Evolutionary conservation across 2,888 invertebrate genomes (phyloP).

Genomic region (Rhamphomyia laevipes): DNA sequence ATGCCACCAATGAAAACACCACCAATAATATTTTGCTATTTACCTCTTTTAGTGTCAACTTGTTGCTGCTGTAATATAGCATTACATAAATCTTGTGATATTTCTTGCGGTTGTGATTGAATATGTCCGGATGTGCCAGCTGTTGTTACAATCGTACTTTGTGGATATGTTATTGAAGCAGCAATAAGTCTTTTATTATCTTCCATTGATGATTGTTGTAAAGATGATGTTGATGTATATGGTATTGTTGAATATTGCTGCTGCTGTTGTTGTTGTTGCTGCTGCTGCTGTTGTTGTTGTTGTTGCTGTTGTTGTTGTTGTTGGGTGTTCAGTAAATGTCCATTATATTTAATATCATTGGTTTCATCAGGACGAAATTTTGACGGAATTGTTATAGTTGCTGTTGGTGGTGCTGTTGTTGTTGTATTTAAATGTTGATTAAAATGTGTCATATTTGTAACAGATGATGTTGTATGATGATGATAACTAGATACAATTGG

Average conservation of each 20-base stretch:
- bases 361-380: slow-evolving; percentile 50
- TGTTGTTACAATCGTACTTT: slow-evolving; percentile 24
- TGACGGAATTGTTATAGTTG: slow-evolving; percentile 40
- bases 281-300: slow-evolving; percentile 20
- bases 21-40: no score
- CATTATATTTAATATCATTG: slow-evolving; percentile 43
- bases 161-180: slow-evolving; percentile 27
- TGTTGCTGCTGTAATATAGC: slow-evolving; percentile 37
- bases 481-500: slow-evolving; percentile 24
- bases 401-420: slow-evolving; percentile 3
- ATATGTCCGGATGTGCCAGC: slow-evolving; percentile 20
- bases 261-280: slow-evolving; percentile 24
- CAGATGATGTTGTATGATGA: slow-evolving; percentile 25
- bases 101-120: slow-evolving; percentile 33
- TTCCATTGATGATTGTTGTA: slow-evolving; percentile 13
- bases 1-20: slow-evolving; percentile 11
- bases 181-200: slow-evolving; percentile 26
- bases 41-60: slow-evolving; percentile 29
- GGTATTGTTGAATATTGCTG: slow-evolving; percentile 27
- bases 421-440: slow-evolving; percentile 38
- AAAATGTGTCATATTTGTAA: slow-evolving; percentile 39
- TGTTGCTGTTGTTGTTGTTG: slow-evolving; percentile 20
- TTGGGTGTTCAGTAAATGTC: slow-evolving; percentile 28
- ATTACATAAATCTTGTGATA: slow-evolving; percentile 37
- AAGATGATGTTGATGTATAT: slow-evolving; percentile 19